These are phyloP conservation scores for Heliornis fulica DNA, from an alignment of 2,113 vertebrate genomes.

Conservation along the genomic window DNA sequence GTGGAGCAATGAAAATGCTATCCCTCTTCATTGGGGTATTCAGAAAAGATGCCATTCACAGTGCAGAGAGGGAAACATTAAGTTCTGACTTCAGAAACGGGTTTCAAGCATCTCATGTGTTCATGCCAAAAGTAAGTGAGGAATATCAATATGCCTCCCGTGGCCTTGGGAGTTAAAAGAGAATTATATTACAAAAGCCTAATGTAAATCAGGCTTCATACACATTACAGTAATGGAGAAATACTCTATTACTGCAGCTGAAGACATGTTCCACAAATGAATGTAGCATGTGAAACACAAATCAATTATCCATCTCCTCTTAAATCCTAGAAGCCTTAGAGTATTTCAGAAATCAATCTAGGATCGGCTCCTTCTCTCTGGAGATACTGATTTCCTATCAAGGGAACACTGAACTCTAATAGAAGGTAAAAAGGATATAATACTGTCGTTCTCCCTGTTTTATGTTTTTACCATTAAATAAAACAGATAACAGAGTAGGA, in stretches of 20 bases:
- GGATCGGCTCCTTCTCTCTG: background rate
- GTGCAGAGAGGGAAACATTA: background rate
- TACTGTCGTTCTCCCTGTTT: background rate
- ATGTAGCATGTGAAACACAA: background rate
- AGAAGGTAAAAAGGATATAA: background rate
- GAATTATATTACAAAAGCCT: background rate
- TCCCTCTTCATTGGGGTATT: background rate
- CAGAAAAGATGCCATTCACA: background rate
- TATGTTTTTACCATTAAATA: background rate
- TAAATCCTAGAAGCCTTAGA: constrained; percentile 5
- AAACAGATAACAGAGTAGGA: background rate
- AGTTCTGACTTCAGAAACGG: background rate
- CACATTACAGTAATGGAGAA: background rate
- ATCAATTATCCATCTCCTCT: constrained; percentile 14
- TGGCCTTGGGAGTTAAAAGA: background rate
- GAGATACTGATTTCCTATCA: background rate
- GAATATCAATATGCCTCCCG: background rate
- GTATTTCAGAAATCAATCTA: constrained; percentile 26
- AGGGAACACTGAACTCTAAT: background rate
- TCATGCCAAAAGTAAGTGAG: background rate
- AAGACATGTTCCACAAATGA: background rate
- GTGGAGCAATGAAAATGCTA: background rate
- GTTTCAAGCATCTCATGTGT: background rate
- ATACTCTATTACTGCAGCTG: background rate
- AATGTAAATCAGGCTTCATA: constrained; percentile 36